Evolutionary conservation across 1,140 invertebrate species (phyloP).

Genomic region (Drosophila dunni): DNA sequence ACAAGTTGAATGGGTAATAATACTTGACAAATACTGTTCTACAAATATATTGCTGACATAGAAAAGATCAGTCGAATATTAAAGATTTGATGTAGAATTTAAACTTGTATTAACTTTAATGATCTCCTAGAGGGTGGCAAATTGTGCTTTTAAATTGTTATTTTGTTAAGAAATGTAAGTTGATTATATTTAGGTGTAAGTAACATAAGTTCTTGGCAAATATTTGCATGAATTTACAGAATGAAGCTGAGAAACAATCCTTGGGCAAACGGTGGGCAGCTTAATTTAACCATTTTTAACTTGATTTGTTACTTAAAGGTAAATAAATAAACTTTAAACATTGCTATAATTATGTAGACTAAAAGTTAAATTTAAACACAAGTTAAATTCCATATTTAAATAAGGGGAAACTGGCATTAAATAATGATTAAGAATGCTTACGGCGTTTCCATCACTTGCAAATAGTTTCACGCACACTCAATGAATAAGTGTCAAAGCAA

Average conservation of each 20-base stretch:
- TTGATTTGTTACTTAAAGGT: neutral
- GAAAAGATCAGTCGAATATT: conserved; percentile 13
- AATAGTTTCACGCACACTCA: conserved; percentile 7
- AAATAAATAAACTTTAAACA: neutral
- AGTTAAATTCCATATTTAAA: conserved; percentile 8
- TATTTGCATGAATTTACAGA: conserved; percentile 32
- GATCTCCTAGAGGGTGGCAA: neutral
- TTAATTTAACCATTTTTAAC: neutral
- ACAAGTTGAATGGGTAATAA: neutral
- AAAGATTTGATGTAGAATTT: neutral
- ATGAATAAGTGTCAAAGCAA: conserved; percentile 12
- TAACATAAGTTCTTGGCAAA: conserved; percentile 1
- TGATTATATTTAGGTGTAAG: conserved; percentile 14
- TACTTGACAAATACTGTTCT: neutral
- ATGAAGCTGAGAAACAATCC: neutral
- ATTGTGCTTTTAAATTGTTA: neutral
- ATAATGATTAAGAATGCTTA: conserved; percentile 15
- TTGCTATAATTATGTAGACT: neutral
- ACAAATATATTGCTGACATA: neutral
- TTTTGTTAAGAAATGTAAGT: conserved; percentile 3
- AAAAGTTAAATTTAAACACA: neutral
- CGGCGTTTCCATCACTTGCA: conserved; percentile 31
- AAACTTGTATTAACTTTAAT: neutral
- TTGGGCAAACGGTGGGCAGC: conserved; percentile 33
- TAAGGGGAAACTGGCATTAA: conserved; percentile 6